These are phyloP conservation scores for Solenopsis fugax DNA, from an alignment of 1,140 invertebrate species.

Conservation along the genomic window DNA sequence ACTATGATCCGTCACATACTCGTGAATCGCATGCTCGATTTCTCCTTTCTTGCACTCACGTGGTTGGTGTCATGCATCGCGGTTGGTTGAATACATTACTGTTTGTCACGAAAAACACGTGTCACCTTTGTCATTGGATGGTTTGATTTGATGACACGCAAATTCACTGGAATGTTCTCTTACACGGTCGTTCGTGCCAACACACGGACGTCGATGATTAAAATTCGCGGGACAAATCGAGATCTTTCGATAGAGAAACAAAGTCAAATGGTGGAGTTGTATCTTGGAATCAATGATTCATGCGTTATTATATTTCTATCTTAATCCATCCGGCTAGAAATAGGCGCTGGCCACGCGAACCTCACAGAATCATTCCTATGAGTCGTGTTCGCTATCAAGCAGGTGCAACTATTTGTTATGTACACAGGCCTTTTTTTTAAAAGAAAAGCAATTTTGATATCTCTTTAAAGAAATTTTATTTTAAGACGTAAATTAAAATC, in stretches of 20 bases:
- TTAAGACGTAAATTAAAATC: neutral
- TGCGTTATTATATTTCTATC: neutral
- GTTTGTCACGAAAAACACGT: conserved; percentile 23
- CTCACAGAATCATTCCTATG: neutral
- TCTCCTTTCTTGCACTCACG: neutral
- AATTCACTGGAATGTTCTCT: neutral
- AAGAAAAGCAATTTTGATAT: neutral
- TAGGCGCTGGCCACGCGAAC: neutral
- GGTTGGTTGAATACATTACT: neutral
- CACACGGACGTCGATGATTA: neutral
- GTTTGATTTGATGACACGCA: neutral
- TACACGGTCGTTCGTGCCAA: neutral
- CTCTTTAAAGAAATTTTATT: neutral
- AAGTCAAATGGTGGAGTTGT: neutral
- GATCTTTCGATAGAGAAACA: neutral
- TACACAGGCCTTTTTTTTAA: neutral
- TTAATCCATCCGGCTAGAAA: neutral
- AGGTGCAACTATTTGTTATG: neutral
- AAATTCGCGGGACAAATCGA: neutral
- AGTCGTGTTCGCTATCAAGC: neutral
- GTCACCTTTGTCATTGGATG: neutral
- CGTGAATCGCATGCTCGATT: conserved; percentile 42
- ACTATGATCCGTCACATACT: neutral
- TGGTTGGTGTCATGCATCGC: neutral
- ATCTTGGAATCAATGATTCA: conserved; percentile 35